These are phyloP conservation scores for Loripinus fragilis DNA, from an alignment of 2,888 invertebrate species.

Conservation along the genomic window DNA sequence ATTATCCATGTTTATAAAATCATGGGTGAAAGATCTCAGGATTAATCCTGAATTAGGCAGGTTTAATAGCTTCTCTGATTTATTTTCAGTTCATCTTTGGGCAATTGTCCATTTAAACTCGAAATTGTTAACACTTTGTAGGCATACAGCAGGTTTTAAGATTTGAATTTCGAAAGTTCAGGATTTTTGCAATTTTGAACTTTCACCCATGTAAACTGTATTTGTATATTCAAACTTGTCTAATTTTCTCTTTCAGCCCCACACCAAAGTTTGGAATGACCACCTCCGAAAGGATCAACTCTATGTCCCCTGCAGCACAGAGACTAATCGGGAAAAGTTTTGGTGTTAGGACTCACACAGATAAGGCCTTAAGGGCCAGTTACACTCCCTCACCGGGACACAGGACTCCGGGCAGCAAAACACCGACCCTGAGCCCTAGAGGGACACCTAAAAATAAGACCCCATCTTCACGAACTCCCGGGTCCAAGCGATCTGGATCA, in stretches of 20 bases:
- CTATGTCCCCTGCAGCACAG: constrained; percentile 98
- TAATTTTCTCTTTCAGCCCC: constrained; percentile 72
- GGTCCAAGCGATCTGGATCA: constrained; percentile 78
- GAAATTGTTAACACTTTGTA: no score
- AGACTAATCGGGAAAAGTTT: constrained; percentile 90
- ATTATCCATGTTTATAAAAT: no score
- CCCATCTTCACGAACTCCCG: constrained; percentile 60
- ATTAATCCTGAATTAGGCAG: no score
- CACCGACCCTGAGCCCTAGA: constrained; percentile 70
- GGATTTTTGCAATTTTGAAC: no score
- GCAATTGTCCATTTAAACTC: no score
- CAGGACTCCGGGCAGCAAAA: constrained; percentile 70
- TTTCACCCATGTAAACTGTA: no score
- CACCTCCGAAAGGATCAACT: constrained; percentile 91
- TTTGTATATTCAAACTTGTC: constrained; percentile 15
- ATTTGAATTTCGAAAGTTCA: no score
- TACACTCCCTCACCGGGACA: constrained; percentile 85
- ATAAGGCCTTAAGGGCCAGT: constrained; percentile 85
- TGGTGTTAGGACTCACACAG: constrained; percentile 85
- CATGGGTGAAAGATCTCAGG: no score
- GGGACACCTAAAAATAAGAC: constrained; percentile 63
- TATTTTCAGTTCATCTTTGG: no score
- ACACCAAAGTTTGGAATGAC: constrained; percentile 73
- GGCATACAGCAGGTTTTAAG: no score
- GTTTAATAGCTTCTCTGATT: no score